Base-by-base conservation (phyloP, 2,888 invertebrate species). In the Chrysina gloriosa region DNA sequence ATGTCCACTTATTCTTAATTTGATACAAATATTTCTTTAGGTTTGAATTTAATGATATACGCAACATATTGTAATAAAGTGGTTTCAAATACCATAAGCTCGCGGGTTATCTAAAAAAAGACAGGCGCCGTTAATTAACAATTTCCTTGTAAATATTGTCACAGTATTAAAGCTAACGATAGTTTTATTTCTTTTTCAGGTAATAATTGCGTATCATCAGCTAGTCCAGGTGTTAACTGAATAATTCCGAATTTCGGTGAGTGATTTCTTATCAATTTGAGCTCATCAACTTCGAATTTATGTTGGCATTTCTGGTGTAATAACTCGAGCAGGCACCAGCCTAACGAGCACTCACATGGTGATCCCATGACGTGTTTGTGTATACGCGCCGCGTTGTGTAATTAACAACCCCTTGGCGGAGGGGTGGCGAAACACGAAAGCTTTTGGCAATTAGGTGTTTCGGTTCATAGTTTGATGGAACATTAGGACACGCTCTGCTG, bases 381-480 rank as follows among this genome's bases (percentile, higher is more conserved):
- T 52, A 39, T 67, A 66, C 58, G 16, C 61, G 36, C 54, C 47
- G 42, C 65, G 50, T 68, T 66, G 48, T 58, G 69, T 79, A 80
- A 81, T 81, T 81, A 81, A 80, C 77, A 78, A 76, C 77, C 78
- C 79, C 79, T 76, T 29, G 39, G 70, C 69, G 74, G 54, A 70
- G 75, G 77, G 78, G 77, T 70, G 74, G 74, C 72, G 71, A 74
- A 78, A 78, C 79, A 78, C 78, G 80, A 81, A 80, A 81, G 81
- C 81, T 81, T 81, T 81, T 78, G 78, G 81, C 81, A 80, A 81
- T 81, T 81, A 80, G 79, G 77, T 75, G 80, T 80, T 79, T 77
- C 78, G 79, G 76, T 77, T 76, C 77, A 72, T 76, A 73, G 73
- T 42, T 76, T 78, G 77, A 79, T 79, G 76, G 79, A 79, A 77